Evolutionary conservation across 2,113 vertebrate genomes (phyloP).

Genomic region (Chrysochloris asiatica): DNA sequence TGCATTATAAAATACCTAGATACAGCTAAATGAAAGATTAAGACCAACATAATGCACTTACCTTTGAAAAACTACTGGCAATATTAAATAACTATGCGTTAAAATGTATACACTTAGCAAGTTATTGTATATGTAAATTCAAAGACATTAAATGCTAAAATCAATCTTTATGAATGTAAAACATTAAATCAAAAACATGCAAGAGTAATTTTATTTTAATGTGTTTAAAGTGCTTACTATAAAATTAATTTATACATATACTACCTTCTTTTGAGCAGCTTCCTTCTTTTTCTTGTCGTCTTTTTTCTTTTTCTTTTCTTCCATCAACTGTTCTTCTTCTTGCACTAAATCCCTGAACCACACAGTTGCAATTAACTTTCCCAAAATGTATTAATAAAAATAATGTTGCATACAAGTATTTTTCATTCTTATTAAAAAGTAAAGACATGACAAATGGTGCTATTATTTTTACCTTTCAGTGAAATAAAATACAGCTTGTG

Average conservation of each 20-base stretch:
- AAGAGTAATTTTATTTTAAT: constrained; percentile 34
- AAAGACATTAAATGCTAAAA: constrained; percentile 61
- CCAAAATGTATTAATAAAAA: constrained; percentile 81
- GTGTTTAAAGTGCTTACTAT: constrained; percentile 57
- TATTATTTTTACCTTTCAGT: constrained; percentile 22
- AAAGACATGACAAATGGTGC: constrained; percentile 20
- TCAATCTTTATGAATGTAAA: not conserved
- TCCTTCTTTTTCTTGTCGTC: constrained; percentile 92
- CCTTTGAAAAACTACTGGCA: constrained; percentile 61
- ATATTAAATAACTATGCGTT: constrained; percentile 50
- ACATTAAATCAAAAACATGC: constrained; percentile 28
- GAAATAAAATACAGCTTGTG: constrained; percentile 45
- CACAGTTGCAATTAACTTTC: constrained; percentile 87
- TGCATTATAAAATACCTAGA: not conserved
- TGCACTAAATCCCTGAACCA: constrained; percentile 92
- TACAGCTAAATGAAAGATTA: constrained; percentile 38
- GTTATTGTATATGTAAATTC: constrained; percentile 42
- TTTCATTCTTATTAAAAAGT: constrained; percentile 75
- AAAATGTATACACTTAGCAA: constrained; percentile 47
- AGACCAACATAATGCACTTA: constrained; percentile 65
- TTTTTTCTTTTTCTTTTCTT: constrained; percentile 95
- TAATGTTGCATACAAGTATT: constrained; percentile 68
- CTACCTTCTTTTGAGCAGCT: constrained; percentile 95
- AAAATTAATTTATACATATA: constrained; percentile 64
- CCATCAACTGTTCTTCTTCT: constrained; percentile 96